Evolutionary conservation across 1,140 invertebrate genomes (phyloP), one percentile per base, ranked within the genome.

Genomic region (Pogonognathellus flavescens): DNA sequence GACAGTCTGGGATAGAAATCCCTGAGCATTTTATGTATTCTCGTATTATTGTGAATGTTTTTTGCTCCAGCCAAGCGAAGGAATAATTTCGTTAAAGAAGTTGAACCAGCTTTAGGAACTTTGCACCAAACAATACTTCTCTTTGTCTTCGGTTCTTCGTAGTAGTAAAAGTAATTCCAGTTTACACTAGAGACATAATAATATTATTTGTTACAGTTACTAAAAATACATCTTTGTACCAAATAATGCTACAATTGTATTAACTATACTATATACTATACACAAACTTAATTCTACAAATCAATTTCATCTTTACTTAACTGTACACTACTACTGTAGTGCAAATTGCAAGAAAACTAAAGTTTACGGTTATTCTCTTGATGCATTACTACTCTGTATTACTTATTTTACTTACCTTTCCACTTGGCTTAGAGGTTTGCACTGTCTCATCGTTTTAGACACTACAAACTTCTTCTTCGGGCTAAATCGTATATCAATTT

Each of bases 121-220:
- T 88, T 88, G 31, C 88, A 88, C 88, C 88, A 88, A n/a, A 88
- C 41, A 0, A 88, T 8, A 16, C 84, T 80, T 25, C 85, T 55
- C 14, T 83, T 72, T 4, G 86, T 82, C 10, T 70, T 41, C 49
- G 14, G 50, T 18, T 88, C 81, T 18, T 88, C 80, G 53, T 87
- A 87, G 55, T 86, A 85, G 82, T 88, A 88, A 31, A 87, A 85
- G 49, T 87, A 86, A 83, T 86, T 87, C 84, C 84, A 87, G 60
- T 88, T 87, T 6, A 87, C 31, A 18, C 86, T 88, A 72, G 49
- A 18, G 16, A 53, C 9, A 18, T 81, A 16, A 11, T 25, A 53
- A 31, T 7, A 80, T 20, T 50, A 18, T 3, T 52, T 52, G 16
- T 55, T 80, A 8, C 18, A 52, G 49, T 53, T 60, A 18, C 20